These are phyloP conservation scores for Microcebus tavaratra DNA, from an alignment of 2,113 vertebrate genomes.

Conservation along the genomic window DNA sequence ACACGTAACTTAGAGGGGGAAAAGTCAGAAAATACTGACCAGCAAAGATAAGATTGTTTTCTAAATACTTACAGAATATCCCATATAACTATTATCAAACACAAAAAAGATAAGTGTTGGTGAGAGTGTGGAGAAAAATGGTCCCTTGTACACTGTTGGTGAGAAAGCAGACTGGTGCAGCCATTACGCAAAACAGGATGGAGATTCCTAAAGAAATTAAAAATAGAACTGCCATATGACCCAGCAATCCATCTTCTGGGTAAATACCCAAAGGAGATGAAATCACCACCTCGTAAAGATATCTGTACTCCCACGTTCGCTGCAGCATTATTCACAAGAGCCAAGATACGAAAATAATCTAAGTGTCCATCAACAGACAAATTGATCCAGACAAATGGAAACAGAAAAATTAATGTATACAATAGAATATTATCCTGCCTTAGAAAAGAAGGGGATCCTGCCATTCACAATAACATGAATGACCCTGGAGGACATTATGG, in stretches of 20 bases:
- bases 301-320: not conserved
- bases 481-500: not conserved
- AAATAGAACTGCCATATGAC: not conserved
- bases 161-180: not conserved
- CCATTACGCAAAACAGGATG: not conserved
- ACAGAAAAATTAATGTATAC: not conserved
- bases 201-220: not conserved
- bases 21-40: not conserved
- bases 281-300: not conserved
- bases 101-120: not conserved
- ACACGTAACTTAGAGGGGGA: not conserved
- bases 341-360: not conserved
- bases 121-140: not conserved
- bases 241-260: not conserved
- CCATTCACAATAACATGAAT: not conserved
- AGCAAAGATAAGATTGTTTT: not conserved
- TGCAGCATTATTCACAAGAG: not conserved
- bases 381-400: not conserved
- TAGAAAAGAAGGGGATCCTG: not conserved
- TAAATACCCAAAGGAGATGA: not conserved
- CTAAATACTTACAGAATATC: not conserved
- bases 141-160: not conserved
- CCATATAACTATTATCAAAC: not conserved
- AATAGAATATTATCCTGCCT: not conserved
- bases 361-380: not conserved